A percentile compares a stretch with the other conserved stretches of the same genome.
Evolutionary conservation across 1,140 invertebrate genomes (phyloP).

Genomic region (Papilio polyxenes): DNA sequence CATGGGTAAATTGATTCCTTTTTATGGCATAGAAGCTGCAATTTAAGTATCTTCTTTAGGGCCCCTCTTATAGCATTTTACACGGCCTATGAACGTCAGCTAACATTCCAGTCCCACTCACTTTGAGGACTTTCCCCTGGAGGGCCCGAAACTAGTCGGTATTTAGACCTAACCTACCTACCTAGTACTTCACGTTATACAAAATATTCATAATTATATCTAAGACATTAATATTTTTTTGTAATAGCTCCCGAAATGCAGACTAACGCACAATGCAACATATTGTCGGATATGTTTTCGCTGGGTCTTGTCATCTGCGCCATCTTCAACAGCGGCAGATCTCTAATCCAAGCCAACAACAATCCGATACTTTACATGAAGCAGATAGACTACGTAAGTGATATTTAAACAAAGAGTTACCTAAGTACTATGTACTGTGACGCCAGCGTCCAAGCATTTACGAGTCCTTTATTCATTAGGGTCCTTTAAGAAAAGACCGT

Average conservation of each 20-base stretch:
- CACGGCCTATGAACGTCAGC: no score
- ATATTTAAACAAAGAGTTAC: neutral
- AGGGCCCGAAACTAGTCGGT: neutral
- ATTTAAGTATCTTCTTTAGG: no score
- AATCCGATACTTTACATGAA: slow-evolving; percentile 93
- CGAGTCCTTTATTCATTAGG: no score
- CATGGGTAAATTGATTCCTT: slow-evolving; percentile 83
- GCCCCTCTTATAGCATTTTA: no score
- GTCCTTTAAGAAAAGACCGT: no score
- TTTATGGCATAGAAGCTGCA: neutral
- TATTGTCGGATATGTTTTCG: slow-evolving; percentile 97
- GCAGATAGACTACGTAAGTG: slow-evolving; percentile 93
- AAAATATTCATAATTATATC: no score
- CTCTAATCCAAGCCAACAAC: slow-evolving; percentile 93
- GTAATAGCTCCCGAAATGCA: slow-evolving; percentile 93
- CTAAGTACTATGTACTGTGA: neutral
- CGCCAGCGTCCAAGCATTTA: no score
- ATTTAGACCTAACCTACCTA: no score
- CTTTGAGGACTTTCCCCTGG: no score
- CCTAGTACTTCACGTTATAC: no score
- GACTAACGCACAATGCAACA: slow-evolving; percentile 89
- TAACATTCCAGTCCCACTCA: no score
- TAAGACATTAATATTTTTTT: slow-evolving; percentile 19
- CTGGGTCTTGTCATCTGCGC: slow-evolving; percentile 95
- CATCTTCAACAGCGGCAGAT: slow-evolving; percentile 93